phyloP scores from a whole-genome alignment of 2,797 vertebrate genomes.

The Enteromius unitaeniatus region DNA sequence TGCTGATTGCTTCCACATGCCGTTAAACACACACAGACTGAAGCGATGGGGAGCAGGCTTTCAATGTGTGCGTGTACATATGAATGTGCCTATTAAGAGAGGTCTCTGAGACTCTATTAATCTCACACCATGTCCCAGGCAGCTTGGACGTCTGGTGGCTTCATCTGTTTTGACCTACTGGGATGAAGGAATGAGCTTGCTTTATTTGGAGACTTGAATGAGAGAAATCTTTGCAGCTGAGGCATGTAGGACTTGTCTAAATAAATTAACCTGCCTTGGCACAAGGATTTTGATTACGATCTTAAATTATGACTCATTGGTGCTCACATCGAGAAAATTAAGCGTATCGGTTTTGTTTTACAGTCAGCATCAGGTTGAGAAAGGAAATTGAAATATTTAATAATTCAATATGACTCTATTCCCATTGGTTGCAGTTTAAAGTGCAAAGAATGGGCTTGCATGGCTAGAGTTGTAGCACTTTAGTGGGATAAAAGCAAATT shows the following conservation, averaged over 20 bases:
- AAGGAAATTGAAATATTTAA: conserved; percentile 8
- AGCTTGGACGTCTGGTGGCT: conserved; percentile 67
- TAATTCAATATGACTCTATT: neutral
- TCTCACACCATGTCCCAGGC: conserved; percentile 62
- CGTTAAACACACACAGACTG: conserved; percentile 16
- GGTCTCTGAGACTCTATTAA: conserved; percentile 36
- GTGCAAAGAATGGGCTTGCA: neutral
- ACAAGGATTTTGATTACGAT: conserved; percentile 10
- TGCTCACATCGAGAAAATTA: neutral
- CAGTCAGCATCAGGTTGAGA: neutral
- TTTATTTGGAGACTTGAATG: conserved; percentile 63
- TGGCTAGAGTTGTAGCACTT: neutral
- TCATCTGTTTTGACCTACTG: conserved; percentile 69
- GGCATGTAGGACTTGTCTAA: conserved; percentile 25
- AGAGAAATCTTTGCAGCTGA: conserved; percentile 52
- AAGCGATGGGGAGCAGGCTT: conserved; percentile 4
- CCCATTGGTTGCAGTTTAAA: neutral
- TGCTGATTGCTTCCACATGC: conserved; percentile 69
- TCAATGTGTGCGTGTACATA: conserved; percentile 25
- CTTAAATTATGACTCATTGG: neutral
- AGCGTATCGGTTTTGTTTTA: neutral
- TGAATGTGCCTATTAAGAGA: conserved; percentile 19
- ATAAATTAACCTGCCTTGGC: conserved; percentile 4
- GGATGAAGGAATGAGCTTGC: conserved; percentile 69
- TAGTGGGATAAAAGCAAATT: neutral